These are phyloP conservation scores for Forbesichthys papilliferus DNA, from an alignment of 2,113 vertebrate species.

Conservation along the genomic window DNA sequence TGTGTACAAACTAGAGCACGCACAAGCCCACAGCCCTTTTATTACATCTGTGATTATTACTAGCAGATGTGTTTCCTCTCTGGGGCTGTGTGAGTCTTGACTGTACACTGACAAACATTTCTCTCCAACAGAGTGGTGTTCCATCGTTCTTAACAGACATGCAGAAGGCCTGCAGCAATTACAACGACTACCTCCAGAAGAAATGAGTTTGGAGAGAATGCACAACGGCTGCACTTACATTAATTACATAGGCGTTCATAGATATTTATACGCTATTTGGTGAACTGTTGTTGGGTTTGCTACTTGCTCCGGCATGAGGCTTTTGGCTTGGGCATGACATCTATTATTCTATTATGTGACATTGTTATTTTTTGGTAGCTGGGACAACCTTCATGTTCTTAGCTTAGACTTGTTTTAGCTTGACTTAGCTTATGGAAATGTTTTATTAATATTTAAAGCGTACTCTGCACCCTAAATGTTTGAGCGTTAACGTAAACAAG, in stretches of 20 bases:
- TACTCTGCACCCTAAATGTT: no score
- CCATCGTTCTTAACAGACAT: conserved; percentile 85
- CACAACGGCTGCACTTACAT: conserved; percentile 4
- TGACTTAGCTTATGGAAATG: background rate
- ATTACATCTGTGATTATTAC: conserved; percentile 11
- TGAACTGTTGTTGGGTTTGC: conserved; percentile 9
- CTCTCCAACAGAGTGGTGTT: conserved; percentile 81
- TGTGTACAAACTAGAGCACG: background rate
- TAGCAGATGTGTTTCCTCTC: conserved; percentile 37
- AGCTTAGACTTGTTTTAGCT: no score
- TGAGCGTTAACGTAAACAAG: no score
- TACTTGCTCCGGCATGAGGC: conserved; percentile 6
- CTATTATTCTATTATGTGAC: conserved; percentile 16
- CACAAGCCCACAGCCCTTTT: background rate
- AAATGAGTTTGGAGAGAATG: conserved; percentile 45
- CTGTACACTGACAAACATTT: conserved; percentile 13
- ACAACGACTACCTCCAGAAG: conserved; percentile 62
- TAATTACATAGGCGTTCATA: background rate
- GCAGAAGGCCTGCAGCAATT: conserved; percentile 83
- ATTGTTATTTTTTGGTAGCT: conserved; percentile 5
- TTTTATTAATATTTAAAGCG: background rate
- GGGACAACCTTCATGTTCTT: no score
- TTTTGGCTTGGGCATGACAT: background rate
- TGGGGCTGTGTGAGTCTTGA: conserved; percentile 24
- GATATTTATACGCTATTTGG: background rate